Evolutionary conservation across 1,140 invertebrate genomes (phyloP), one percentile per base, ranked within the genome.

Genomic region (Cephus cinctus): DNA sequence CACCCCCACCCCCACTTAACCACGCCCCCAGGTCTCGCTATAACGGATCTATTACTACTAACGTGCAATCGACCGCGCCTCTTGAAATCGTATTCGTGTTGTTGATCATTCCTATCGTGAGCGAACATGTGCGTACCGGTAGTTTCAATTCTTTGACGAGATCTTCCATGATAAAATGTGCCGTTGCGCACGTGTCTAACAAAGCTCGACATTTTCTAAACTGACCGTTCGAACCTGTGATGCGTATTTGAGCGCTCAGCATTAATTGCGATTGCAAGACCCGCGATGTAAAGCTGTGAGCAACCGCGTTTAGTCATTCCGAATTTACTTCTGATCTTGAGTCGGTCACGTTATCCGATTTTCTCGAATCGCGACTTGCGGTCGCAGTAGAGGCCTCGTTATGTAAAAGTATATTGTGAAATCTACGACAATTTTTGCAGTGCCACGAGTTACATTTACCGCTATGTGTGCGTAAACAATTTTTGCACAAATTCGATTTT

Each of bases 141-240:
- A 52, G 20, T 32, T 47, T 47, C 35, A 47, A 48, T 35, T n/a
- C 14, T 25, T 31, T 23, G 5, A 40, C 49, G 20, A 52, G 44
- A 25, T 43, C 30, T 39, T 52, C 48, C 23, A 45, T 48, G 6
- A 56, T 46, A 20, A 56, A 52, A 42, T 56, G 36, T 1, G 41
- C 45, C 12, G 48, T 50, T 23, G 43, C 47, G 32, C 48, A 54
- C 12, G 42, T 50, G 15, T 50, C 43, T 1, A 51, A 34, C 22
- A 47, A 43, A n/a, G 48, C 40, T 15, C 48, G 27, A 19, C 27
- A 12, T 8, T 43, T 39, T 15, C 43, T 16, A 15, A 43, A 44
- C 14, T 36, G 19, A 1, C 35, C 35, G 23, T 39, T 30, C 15
- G 25, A n/a, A 43, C 43, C 21, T 32, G 32, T 41, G 16, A 49